phyloP scores from a whole-genome alignment of 2,797 vertebrate genomes.

The Brachyalestes nurse region DNA sequence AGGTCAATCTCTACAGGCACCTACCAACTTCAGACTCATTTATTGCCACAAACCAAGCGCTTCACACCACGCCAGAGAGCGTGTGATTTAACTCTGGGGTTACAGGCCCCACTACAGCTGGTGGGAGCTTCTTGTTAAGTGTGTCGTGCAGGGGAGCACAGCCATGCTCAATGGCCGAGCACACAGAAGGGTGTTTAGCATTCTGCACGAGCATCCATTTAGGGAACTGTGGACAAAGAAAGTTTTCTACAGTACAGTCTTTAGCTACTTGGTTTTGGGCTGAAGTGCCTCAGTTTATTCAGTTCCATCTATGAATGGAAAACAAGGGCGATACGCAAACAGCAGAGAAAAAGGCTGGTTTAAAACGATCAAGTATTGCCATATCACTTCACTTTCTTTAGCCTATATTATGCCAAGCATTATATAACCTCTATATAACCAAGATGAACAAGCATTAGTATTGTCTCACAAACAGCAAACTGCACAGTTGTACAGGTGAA shows the following conservation, averaged over 20 bases:
- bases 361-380: not conserved
- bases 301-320: conserved; percentile 29
- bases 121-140: conserved; percentile 62
- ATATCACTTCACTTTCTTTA: no score
- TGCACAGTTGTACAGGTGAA: not conserved
- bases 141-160: conserved; percentile 24
- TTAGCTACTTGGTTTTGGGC: not conserved
- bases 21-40: conserved; percentile 78
- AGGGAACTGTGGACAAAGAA: conserved; percentile 9
- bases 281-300: conserved; percentile 9
- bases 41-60: conserved; percentile 69
- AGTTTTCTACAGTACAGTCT: not conserved
- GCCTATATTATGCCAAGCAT: no score
- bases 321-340: conserved; percentile 8
- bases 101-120: conserved; percentile 56
- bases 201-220: conserved; percentile 22
- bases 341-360: conserved; percentile 7
- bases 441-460: not conserved
- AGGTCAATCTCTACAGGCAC: conserved; percentile 77
- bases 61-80: conserved; percentile 57
- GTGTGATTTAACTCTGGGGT: conserved; percentile 73
- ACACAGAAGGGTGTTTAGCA: conserved; percentile 31
- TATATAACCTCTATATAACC: no score
- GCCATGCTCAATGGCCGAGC: conserved; percentile 18
- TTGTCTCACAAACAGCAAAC: not conserved